Percentiles rank a stretch among this genome's conserved stretches.
Evolutionary conservation across 2,888 invertebrate genomes (phyloP).

Genomic region (Hydraecia micacea): DNA sequence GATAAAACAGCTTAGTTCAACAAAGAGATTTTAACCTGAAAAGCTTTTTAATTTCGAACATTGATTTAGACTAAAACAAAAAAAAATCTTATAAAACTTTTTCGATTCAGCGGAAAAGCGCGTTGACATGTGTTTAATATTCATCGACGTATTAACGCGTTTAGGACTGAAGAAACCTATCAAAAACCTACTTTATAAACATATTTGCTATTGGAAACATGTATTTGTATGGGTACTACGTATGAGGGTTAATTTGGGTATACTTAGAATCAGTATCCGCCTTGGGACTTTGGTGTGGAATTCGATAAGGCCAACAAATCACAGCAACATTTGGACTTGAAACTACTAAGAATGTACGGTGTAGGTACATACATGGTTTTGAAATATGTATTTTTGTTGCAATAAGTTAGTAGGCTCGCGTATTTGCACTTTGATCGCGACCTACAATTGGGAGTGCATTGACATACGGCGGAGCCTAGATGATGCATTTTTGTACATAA

Average conservation of each 20-base stretch:
- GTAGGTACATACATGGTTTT: no score
- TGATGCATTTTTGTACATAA: no score
- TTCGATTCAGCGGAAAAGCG: not conserved
- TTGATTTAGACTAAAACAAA: no score
- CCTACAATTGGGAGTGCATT: no score
- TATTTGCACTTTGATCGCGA: no score
- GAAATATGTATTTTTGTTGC: no score
- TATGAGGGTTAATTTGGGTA: conserved; percentile 6
- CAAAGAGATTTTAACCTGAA: not conserved
- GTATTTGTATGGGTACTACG: not conserved
- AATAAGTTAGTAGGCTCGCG: no score
- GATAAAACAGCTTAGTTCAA: not conserved
- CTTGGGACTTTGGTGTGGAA: not conserved
- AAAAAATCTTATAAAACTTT: no score
- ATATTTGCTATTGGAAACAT: conserved; percentile 8
- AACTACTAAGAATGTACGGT: no score
- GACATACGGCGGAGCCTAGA: no score
- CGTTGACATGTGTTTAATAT: conserved; percentile 34
- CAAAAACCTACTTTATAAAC: conserved; percentile 24
- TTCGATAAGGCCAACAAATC: conserved; percentile 1
- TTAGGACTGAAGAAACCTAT: conserved; percentile 1
- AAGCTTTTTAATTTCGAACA: not conserved
- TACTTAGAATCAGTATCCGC: conserved; percentile 13
- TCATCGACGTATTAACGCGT: conserved; percentile 28
- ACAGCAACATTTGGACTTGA: not conserved